Evolutionary conservation across 2,888 invertebrate species (phyloP).

Genomic region (Eucriotettix oculatus): DNA sequence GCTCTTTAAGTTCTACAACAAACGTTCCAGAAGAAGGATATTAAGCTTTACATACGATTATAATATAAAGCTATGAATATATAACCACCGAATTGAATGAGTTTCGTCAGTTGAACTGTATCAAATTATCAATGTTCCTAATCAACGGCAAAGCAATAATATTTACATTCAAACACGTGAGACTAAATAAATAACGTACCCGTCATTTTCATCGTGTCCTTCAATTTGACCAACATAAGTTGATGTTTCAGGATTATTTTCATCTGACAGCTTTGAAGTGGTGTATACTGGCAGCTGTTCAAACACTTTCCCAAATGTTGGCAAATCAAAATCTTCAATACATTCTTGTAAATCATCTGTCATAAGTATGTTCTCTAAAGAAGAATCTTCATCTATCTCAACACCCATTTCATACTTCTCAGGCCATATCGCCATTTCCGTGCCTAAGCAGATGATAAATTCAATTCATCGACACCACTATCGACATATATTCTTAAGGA

Average conservation of each 20-base stretch:
- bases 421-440: constrained; percentile 5
- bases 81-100: too few species aligned
- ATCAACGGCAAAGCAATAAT: not conserved
- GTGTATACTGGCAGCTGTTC: constrained; percentile 27
- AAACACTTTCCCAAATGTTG: constrained; percentile 31
- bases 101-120: too few species aligned
- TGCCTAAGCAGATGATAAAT: too few species aligned
- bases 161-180: not conserved
- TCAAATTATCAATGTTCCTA: too few species aligned
- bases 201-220: constrained; percentile 28
- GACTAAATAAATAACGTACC: constrained; percentile 21
- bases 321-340: constrained; percentile 29
- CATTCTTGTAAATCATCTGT: constrained; percentile 36
- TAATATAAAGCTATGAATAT: too few species aligned
- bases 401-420: constrained; percentile 1
- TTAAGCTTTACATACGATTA: too few species aligned
- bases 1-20: too few species aligned
- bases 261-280: constrained; percentile 24
- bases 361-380: constrained; percentile 28
- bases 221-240: constrained; percentile 25
- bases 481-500: too few species aligned
- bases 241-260: constrained; percentile 13
- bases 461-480: too few species aligned
- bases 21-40: too few species aligned
- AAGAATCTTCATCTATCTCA: not conserved